Evolutionary conservation across 1,140 invertebrate species (phyloP).

Genomic region (Sitobion miscanthi): DNA sequence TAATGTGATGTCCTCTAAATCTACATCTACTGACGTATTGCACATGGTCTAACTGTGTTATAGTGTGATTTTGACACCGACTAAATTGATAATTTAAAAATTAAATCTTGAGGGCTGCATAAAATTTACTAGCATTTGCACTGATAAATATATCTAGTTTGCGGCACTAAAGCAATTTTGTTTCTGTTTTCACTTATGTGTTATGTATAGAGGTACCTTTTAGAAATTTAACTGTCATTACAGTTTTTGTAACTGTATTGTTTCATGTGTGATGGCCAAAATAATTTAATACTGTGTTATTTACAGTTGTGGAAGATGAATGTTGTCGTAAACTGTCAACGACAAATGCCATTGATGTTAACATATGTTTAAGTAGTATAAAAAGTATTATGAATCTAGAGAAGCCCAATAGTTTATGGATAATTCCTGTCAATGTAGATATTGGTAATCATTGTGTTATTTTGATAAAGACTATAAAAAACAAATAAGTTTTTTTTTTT

Average conservation of each 20-base stretch:
- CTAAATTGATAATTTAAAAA: background rate
- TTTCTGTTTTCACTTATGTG: too few relatives aligned
- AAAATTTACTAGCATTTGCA: background rate
- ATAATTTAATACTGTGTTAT: background rate
- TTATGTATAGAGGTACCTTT: background rate
- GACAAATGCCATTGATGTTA: background rate
- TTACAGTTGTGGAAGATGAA: slow-evolving; percentile 47
- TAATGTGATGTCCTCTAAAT: too few relatives aligned
- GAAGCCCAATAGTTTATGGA: slow-evolving; percentile 49
- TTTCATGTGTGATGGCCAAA: background rate
- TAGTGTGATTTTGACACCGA: background rate
- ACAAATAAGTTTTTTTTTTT: background rate
- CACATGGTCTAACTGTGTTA: background rate
- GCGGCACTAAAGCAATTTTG: too few relatives aligned
- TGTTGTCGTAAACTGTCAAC: background rate
- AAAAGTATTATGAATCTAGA: slow-evolving; percentile 42
- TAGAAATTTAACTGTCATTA: background rate
- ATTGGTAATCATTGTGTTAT: slow-evolving; percentile 18
- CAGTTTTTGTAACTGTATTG: background rate
- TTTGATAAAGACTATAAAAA: background rate
- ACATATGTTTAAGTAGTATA: slow-evolving; percentile 44
- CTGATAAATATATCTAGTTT: background rate
- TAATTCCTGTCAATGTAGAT: slow-evolving; percentile 44
- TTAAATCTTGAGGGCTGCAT: background rate
- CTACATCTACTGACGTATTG: background rate